Evolutionary conservation across 2,888 invertebrate genomes (phyloP), one percentile per base, ranked within the genome.

Genomic region (Drosophila flavopinicola): DNA sequence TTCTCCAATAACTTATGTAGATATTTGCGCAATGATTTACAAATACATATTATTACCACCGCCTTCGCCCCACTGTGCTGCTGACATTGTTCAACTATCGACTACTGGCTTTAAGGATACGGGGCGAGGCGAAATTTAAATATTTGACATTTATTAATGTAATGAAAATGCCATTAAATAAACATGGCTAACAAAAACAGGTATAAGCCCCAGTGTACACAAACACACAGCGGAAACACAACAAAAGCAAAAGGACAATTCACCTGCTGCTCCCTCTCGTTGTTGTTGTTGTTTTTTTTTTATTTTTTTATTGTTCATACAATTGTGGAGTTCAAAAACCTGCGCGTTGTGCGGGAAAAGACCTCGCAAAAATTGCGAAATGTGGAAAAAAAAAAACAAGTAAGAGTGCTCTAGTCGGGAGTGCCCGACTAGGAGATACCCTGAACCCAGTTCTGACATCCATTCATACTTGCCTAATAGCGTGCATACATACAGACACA

Each of bases 71-170:
- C 69, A 73, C 20, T 60, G 65, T 74, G 32, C 59, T 29, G 13
- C 20, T n/a, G 37, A 15, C 23, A 25, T 42, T 13, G 13, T 37
- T 56, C 29, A 33, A 38, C 25, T 33, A 44, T 52, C 15, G 23
- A 57, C 15, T 39, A 30, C n/a, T 17, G 20, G 23, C 10, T n/a
- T 13, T 35, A 13, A 3, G 20, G 4, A 25, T 52, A 63, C 20
- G 44, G 60, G 64, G 56, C 60, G 66, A 69, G 70, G 38, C 57
- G 65, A 75, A 79, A 84, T 79, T 84, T 79, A 80, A 79, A 79
- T 79, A 84, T 84, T 79, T 79, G 82, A 75, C 82, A 84, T 84
- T 80, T 79, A 84, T 79, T 79, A 80, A 84, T 75, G 84, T 84
- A 80, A 84, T 79, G 82, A 84, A 78, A 84, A 78, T 65, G 66